Evolutionary conservation across 1,140 invertebrate genomes (phyloP).

Genomic region (fruit fly (Drosophila melanogaster)): Release_6_plus_ISO1_MT NC_004354.4:18269501-18270000

Average conservation of each 20-base stretch:
- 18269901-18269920: conserved; percentile 18
- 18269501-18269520: conserved; percentile 52
- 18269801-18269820: conserved; percentile 63
- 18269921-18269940: conserved; percentile 24
- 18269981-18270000: conserved; percentile 72
- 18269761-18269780: conserved; percentile 2
- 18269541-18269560: conserved; percentile 83
- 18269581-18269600: conserved; percentile 53
- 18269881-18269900: conserved; percentile 70
- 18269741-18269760: neutral
- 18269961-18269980: conserved; percentile 62
- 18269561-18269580: conserved; percentile 83
- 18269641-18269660: conserved; percentile 54
- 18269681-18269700: neutral
- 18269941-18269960: conserved; percentile 12
- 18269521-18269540: conserved; percentile 69
- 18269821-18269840: conserved; percentile 80
- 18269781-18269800: conserved; percentile 18
- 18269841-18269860: conserved; percentile 62
- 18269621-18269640: conserved; percentile 15
- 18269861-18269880: conserved; percentile 71
- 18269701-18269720: neutral
- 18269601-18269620: conserved; percentile 40
- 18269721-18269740: conserved; percentile 5
- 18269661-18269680: conserved; percentile 61